phyloP scores from a whole-genome alignment of 2,113 vertebrate genomes.

The Corydoras sp. region DNA sequence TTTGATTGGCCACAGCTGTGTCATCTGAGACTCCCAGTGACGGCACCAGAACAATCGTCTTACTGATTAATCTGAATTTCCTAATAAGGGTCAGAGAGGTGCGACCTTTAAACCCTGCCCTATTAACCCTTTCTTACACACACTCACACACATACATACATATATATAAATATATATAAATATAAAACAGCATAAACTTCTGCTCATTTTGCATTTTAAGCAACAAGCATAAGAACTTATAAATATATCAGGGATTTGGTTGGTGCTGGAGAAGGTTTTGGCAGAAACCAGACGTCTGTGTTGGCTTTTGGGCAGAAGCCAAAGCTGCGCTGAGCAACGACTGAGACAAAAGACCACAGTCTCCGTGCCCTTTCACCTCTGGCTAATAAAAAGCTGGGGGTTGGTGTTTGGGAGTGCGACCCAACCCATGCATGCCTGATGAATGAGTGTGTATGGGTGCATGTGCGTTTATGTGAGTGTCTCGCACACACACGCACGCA shows the following conservation, averaged over 20 bases:
- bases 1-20: slow-evolving; percentile 10
- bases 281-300: slow-evolving; percentile 2
- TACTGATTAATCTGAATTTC: slow-evolving; percentile 10
- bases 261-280: too few relatives aligned
- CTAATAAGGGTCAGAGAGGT: slow-evolving; percentile 14
- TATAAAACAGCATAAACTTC: neutral
- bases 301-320: slow-evolving; percentile 22
- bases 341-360: slow-evolving; percentile 20
- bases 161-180: neutral
- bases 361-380: slow-evolving; percentile 28
- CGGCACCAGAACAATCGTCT: slow-evolving; percentile 5
- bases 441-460: slow-evolving; percentile 37
- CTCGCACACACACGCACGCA: slow-evolving; percentile 5
- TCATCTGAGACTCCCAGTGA: neutral
- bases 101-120: slow-evolving; percentile 31
- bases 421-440: slow-evolving; percentile 39
- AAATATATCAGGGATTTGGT: too few relatives aligned
- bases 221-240: neutral
- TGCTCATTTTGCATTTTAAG: slow-evolving; percentile 1
- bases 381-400: slow-evolving; percentile 25
- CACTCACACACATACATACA: neutral
- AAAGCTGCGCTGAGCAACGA: slow-evolving; percentile 4
- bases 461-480: neutral
- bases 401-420: slow-evolving; percentile 35
- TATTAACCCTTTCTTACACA: slow-evolving; percentile 3